A percentile compares a stretch with the other conserved stretches of the same genome.
phyloP scores from a whole-genome alignment of 2,888 invertebrate genomes.

The Frankliniella fusca region DNA sequence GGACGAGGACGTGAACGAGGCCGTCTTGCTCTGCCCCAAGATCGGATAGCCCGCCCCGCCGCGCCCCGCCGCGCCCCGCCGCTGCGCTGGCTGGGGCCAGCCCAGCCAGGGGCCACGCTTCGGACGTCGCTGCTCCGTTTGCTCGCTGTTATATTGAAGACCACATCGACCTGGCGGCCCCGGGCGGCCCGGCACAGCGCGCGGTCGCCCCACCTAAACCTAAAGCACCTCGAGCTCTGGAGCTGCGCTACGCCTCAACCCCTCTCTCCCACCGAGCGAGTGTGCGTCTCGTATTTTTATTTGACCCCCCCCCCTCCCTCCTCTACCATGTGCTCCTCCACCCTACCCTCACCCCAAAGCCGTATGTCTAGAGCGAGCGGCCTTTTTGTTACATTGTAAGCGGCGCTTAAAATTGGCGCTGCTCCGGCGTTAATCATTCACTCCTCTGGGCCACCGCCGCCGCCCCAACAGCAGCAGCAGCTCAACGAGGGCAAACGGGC shows the following conservation, averaged over 20 bases:
- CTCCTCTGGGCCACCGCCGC: background rate
- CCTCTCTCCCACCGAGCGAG: no score
- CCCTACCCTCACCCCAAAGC: background rate
- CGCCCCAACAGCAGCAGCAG: background rate
- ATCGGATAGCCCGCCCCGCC: no score
- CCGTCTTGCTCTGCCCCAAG: no score
- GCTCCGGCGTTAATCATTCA: no score
- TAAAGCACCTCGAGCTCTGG: no score
- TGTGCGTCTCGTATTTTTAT: no score
- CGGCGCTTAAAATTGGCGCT: no score
- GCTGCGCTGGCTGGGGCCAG: background rate
- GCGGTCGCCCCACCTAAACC: no score
- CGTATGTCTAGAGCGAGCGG: background rate
- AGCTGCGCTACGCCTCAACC: no score
- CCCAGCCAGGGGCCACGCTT: background rate
- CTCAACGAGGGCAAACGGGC: background rate
- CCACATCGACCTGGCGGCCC: background rate
- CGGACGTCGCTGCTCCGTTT: background rate
- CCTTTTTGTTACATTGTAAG: background rate
- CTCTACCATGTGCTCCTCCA: background rate
- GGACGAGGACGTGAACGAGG: no score
- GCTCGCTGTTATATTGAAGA: slow-evolving; percentile 1
- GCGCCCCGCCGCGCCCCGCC: no score
- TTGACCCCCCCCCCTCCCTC: background rate
- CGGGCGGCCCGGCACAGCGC: background rate